Evolutionary conservation across 2,797 vertebrate genomes (phyloP).

Genomic region (Crax fasciolata): DNA sequence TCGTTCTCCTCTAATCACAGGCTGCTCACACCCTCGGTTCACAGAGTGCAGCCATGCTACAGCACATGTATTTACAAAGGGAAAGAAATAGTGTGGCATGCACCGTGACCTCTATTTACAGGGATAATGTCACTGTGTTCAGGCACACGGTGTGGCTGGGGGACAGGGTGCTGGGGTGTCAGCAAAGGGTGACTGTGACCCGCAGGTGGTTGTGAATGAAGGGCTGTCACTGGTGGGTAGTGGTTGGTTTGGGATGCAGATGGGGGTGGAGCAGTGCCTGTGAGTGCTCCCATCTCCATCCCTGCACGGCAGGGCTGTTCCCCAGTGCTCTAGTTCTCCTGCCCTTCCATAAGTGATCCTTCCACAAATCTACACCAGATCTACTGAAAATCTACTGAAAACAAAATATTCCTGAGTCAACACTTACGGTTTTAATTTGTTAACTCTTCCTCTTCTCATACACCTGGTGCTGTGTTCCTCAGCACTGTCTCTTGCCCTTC

Average conservation of each 20-base stretch:
- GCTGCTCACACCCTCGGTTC: conserved; percentile 66
- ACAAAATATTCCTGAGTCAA: neutral
- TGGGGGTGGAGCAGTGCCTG: neutral
- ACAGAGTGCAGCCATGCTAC: conserved; percentile 31
- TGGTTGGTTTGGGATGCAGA: neutral
- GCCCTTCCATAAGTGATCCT: neutral
- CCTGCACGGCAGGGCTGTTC: neutral
- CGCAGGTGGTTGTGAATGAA: neutral
- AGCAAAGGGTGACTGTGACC: neutral
- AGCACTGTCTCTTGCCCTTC: neutral
- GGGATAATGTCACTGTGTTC: conserved; percentile 2
- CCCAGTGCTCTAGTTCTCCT: neutral
- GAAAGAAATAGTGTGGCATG: neutral
- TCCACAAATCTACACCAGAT: neutral
- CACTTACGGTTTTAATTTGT: neutral
- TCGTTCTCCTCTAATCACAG: conserved; percentile 77
- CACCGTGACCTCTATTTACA: conserved; percentile 47
- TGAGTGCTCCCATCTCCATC: neutral
- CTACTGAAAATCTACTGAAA: conserved; percentile 9
- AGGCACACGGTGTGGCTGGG: conserved; percentile 17
- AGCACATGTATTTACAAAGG: conserved; percentile 74
- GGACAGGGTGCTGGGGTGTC: neutral
- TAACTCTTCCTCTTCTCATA: neutral
- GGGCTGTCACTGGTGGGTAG: neutral
- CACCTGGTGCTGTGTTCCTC: neutral